Base-by-base conservation (phyloP, 2,113 vertebrate species). In the Verasper variegatus region DNA sequence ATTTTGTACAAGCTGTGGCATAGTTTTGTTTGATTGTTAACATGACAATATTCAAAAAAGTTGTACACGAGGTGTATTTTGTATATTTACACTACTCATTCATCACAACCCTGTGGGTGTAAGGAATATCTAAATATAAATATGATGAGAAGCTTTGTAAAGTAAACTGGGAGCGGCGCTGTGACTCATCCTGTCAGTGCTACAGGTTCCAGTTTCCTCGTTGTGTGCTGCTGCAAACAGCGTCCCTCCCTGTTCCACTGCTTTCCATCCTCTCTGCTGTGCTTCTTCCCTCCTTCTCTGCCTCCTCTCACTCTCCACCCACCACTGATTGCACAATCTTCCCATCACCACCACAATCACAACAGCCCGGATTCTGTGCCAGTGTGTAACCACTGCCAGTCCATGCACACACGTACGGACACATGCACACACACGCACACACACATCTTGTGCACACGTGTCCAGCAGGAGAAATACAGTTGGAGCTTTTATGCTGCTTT, bases 401-500 rank as follows among this genome's bases (percentile, higher is more conserved):
- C 71, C 31, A 49, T 73, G 47, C 69, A 70, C 76, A 74, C 83
- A 61, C 74, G 31, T 31, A 31, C 31, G 6, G 6, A 74, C 83
- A 61, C 73, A 72, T 69, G 78, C 82, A 54, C 73, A 76, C 76
- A 70, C 79, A 63, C n/a, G n/a, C 68, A 78, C 65, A 60, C 79
- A 63, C 81, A 73, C 75, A 55, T 42, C 74, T 58, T 76, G 74
- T 45, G 66, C 71, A 59, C 78, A 68, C 42, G 79, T 79, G 81
- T 93, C 85, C 86, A 85, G 73, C 70, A 83, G 89, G 83, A 94
- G 91, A 92, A 92, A 92, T 92, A 87, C 91, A 86, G 84, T 92
- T 83, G 79, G 86, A 93, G 93, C 92, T 94, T 95, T 95, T 93
- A 93, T 93, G 93, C 89, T 77, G 88, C 87, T 86, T 89, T 91